Evolutionary conservation across 2,888 invertebrate genomes (phyloP), one percentile per base, ranked within the genome.

Genomic region (Drosophila suboccidentalis): DNA sequence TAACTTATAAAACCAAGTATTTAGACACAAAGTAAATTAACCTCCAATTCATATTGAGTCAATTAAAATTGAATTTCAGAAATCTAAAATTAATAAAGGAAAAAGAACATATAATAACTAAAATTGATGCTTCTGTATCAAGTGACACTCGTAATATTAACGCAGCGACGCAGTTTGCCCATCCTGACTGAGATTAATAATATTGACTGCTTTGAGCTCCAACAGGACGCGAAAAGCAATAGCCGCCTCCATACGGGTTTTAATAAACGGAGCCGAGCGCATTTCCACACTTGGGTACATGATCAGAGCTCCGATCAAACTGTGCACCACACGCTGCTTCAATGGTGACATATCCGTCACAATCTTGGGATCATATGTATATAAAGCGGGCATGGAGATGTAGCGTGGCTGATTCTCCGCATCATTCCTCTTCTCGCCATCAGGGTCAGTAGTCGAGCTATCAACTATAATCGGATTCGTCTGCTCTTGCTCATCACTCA

Each of bases 171-270:
- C 75, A 8, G 26, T 64, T 3, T 78, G 77, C 17, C 68, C 71
- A 51, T 88, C 78, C 0, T n/a, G 2, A 32, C 78, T 79, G 2
- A 90, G 69, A 22, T 41, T 70, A 19, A 91, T 61, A 11, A 91
- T 61, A 19, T 73, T 78, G 1, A 76, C 80, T 9, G 82, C 69
- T 43, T 87, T 79, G 0, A 91, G 69, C 13, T 91, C 91, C n/a
- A 91, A 50, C 1, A 91, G 29, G 53, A 82, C 64, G 1, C 70
- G 72, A 66, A 73, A 87, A 0, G 78, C 80, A 13, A 77, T 76
- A 1, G 87, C 80, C 1, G 78, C 86, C 17, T 86, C 69, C 43
- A 70, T 59, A n/a, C 85, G 82, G 19, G 66, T 79, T 0, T 22
- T 63, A 6, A 90, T 67, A 13, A 78, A 80, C 0, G 70, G 10